phyloP scores from a whole-genome alignment of 30 jellyfish, hydroid and myxozoan genomes.

The Aurelia sp. region DNA sequence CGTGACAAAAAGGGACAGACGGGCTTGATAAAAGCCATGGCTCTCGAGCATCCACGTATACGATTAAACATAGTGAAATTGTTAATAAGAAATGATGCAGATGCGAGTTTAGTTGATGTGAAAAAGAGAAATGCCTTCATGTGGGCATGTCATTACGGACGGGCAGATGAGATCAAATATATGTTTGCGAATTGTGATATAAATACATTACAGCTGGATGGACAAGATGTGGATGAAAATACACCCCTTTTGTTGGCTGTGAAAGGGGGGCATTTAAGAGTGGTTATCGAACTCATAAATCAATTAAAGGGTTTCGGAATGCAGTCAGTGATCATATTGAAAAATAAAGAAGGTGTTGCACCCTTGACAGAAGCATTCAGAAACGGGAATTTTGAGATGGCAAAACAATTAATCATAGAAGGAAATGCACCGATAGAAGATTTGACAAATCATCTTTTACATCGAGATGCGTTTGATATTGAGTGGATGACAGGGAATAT shows the following conservation, averaged over 20 bases:
- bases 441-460: conserved; percentile 26
- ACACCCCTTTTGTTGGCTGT: conserved; percentile 48
- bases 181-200: conserved; percentile 34
- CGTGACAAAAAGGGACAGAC: conserved; percentile 22
- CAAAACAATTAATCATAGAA: conserved; percentile 35
- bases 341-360: conserved; percentile 23
- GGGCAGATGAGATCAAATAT: conserved; percentile 37
- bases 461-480: conserved; percentile 16
- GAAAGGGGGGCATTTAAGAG: conserved; percentile 27
- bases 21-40: conserved; percentile 58
- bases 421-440: conserved; percentile 55
- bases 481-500: conserved; percentile 20
- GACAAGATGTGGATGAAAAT: conserved; percentile 38
- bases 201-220: conserved; percentile 36
- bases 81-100: conserved; percentile 25
- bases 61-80: conserved; percentile 28
- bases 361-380: conserved; percentile 63
- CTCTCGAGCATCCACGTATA: conserved; percentile 15
- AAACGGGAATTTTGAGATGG: conserved; percentile 54
- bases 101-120: conserved; percentile 27
- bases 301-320: conserved; percentile 11
- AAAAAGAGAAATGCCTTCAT: conserved; percentile 50
- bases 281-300: conserved; percentile 15
- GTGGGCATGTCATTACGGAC: conserved; percentile 64
- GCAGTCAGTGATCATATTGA: conserved; percentile 29